phyloP scores from a whole-genome alignment of 2,888 invertebrate genomes.

The Lordiphosa andalusiaca region DNA sequence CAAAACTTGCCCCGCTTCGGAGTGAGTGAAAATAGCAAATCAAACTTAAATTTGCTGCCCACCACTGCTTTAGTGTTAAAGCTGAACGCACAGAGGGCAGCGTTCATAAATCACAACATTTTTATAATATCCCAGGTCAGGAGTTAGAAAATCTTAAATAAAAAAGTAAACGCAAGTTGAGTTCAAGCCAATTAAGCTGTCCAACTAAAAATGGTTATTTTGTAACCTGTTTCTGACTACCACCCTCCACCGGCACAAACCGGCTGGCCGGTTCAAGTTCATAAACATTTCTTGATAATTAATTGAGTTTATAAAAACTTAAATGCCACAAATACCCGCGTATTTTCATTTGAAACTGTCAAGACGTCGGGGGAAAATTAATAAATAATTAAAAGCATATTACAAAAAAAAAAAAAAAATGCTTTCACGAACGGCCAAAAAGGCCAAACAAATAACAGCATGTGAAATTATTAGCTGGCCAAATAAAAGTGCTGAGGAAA shows the following conservation, averaged over 20 bases:
- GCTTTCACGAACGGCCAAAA: neutral
- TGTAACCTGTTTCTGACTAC: neutral
- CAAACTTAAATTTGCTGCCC: no score
- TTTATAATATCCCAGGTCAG: no score
- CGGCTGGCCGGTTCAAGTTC: conserved; percentile 23
- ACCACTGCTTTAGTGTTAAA: no score
- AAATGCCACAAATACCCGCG: conserved; percentile 24
- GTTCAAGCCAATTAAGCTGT: no score
- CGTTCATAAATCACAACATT: no score
- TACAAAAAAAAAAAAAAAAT: conserved; percentile 25
- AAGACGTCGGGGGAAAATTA: conserved; percentile 21
- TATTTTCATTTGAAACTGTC: conserved; percentile 34
- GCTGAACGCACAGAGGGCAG: no score
- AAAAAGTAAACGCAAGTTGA: no score
- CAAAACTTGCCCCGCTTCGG: no score
- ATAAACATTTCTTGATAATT: conserved; percentile 30
- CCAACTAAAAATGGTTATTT: no score
- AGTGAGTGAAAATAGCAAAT: no score
- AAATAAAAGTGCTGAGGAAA: conserved; percentile 39
- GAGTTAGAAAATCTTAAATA: no score
- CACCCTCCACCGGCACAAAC: neutral
- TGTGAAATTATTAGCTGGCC: conserved; percentile 3
- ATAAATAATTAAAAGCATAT: conserved; percentile 54
- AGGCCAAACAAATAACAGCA: conserved; percentile 6
- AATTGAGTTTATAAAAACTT: conserved; percentile 41